Evolutionary conservation across 1,140 invertebrate genomes (phyloP), one percentile per base, ranked within the genome.

Genomic region (Heliconius hewitsoni): DNA sequence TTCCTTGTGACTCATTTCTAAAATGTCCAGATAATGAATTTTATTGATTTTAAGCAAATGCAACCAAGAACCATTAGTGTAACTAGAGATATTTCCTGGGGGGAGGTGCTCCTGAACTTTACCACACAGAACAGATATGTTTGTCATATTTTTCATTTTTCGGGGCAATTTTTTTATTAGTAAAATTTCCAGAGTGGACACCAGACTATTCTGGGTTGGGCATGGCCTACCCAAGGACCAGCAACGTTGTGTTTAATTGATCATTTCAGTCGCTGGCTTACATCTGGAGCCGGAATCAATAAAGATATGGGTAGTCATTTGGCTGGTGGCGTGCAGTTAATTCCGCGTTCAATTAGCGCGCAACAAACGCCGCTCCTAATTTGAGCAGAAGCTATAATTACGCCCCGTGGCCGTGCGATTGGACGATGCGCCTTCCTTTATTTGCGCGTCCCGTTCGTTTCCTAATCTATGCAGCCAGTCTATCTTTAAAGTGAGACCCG

Each of bases 341-440:
- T 66, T 77, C 79, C 74, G 79, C 85, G 84, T 90, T 89, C 90
- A 91, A 91, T 91, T 88, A 87, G 80, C 88, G 85, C 85, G 79
- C 81, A 85, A 85, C 84, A 83, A 84, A 81, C 85, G 85, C 81
- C 85, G 87, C 82, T 89, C 89, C 92, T 92, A 93, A 92, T 93
- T 93, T 84, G 89, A 91, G 88, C 87, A 81, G 83, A 87, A 81
- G 83, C 90, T 94, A 92, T 93, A 91, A 93, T 92, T 94, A 92
- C 83, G 81, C 79, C 78, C 71, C 77, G 78, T 55, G 74, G 84
- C 80, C 13, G 42, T 1, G 84, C 85, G 89, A 94, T 92, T 92
- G 91, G 91, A 80, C 73, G 84, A 76, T 75, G 77, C 77, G 77
- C 39, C 78, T 82, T 85, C 78, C 82, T 82, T 83, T 84, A 85